phyloP scores from a whole-genome alignment of 2,888 invertebrate species.

The Sarcophaga rosellei region DNA sequence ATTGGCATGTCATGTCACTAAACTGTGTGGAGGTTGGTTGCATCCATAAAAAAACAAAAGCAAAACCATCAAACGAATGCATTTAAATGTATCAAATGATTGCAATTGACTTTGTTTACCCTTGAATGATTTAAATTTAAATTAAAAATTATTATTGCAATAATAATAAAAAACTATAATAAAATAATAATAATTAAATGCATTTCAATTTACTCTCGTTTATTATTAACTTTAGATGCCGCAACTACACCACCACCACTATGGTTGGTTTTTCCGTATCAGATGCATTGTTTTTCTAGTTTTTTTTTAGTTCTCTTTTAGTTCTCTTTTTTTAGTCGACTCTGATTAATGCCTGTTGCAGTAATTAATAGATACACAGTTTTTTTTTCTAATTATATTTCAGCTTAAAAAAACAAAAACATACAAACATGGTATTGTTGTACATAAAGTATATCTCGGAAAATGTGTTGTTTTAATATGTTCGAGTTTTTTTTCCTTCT shows the following conservation, averaged over 20 bases:
- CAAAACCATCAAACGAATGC: not conserved
- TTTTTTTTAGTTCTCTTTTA: not conserved
- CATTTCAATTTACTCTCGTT: conserved; percentile 4
- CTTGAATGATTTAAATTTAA: conserved; percentile 47
- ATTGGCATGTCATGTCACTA: conserved; percentile 38
- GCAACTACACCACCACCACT: not conserved
- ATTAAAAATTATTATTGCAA: not conserved
- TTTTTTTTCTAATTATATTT: not conserved
- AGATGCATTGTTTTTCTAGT: conserved; percentile 18
- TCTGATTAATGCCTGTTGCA: conserved; percentile 25
- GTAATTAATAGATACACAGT: not conserved
- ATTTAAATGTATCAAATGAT: conserved; percentile 42
- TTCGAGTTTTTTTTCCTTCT: not conserved
- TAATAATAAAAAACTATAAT: no score
- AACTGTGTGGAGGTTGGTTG: conserved; percentile 26
- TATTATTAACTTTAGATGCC: not conserved
- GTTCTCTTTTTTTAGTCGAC: not conserved
- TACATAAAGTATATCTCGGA: not conserved
- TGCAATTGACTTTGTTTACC: conserved; percentile 59
- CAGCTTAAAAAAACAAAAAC: not conserved
- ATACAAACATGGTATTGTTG: not conserved
- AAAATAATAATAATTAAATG: not conserved
- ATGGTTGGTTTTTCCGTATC: conserved; percentile 38
- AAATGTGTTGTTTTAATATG: not conserved
- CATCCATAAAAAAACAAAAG: not conserved